Evolutionary conservation across 1,140 invertebrate genomes (phyloP).

Genomic region (Patella vulgata): DNA sequence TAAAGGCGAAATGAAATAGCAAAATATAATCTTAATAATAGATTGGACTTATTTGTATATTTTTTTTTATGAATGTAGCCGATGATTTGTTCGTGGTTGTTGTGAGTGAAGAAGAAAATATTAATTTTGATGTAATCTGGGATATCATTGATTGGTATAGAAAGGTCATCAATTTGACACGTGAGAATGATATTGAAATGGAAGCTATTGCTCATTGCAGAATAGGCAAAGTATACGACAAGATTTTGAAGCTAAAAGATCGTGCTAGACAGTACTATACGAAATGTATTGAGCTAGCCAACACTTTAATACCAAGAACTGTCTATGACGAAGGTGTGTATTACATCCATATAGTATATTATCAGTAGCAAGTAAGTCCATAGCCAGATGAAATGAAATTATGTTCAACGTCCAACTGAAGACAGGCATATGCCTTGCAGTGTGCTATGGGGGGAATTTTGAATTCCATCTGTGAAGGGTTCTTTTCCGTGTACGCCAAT

Average conservation of each 20-base stretch:
- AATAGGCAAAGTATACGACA: conserved; percentile 33
- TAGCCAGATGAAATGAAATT: no score
- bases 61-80: no score
- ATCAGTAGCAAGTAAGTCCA: no score
- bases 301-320: conserved; percentile 23
- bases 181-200: conserved; percentile 39
- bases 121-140: conserved; percentile 50
- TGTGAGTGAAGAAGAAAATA: conserved; percentile 25
- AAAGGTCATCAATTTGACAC: conserved; percentile 30
- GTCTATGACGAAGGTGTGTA: conserved; percentile 26
- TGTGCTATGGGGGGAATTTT: no score
- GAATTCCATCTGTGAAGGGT: no score
- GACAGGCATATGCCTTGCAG: no score
- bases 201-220: conserved; percentile 34
- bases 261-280: conserved; percentile 32
- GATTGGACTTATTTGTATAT: no score
- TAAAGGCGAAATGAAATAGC: no score
- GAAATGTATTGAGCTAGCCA: conserved; percentile 30
- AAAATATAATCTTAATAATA: no score
- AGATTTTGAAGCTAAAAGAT: conserved; percentile 37
- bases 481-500: no score
- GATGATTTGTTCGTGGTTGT: conserved; percentile 31
- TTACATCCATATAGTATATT: no score
- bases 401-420: no score
- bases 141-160: conserved; percentile 50